Evolutionary conservation across 2,888 invertebrate species (phyloP).

Genomic region (Ennomos erosarius): DNA sequence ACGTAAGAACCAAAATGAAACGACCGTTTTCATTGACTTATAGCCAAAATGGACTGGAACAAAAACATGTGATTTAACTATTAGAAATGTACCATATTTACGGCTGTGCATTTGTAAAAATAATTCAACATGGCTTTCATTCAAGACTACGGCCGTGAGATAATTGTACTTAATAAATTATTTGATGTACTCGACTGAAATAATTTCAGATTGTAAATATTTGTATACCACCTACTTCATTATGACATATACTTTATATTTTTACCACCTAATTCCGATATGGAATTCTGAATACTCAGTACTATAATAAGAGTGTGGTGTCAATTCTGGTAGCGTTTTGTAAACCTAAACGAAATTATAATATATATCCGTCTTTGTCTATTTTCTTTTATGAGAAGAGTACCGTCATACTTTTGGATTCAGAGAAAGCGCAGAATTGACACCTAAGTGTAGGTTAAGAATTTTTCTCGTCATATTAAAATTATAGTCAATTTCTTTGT

Average conservation of each 20-base stretch:
- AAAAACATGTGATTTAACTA: constrained; percentile 44
- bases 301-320: constrained; percentile 34
- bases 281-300: constrained; percentile 68
- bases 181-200: constrained; percentile 17
- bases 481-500: constrained; percentile 68
- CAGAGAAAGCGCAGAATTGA: neutral
- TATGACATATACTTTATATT: constrained; percentile 62
- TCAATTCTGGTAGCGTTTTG: too few species aligned
- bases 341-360: too few species aligned
- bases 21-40: constrained; percentile 9
- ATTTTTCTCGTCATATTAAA: constrained; percentile 73
- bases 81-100: constrained; percentile 50
- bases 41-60: constrained; percentile 27
- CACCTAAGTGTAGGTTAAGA: constrained; percentile 37
- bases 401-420: too few species aligned
- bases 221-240: constrained; percentile 39
- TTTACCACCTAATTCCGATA: constrained; percentile 72
- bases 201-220: constrained; percentile 33
- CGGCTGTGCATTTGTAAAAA: constrained; percentile 58
- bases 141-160: constrained; percentile 38
- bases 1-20: neutral
- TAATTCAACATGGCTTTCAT: constrained; percentile 32
- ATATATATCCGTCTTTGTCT: too few species aligned
- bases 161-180: constrained; percentile 40
- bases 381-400: too few species aligned